These are phyloP conservation scores for Chloropsis hardwickii DNA, from an alignment of 2,113 vertebrate genomes.

Conservation along the genomic window DNA sequence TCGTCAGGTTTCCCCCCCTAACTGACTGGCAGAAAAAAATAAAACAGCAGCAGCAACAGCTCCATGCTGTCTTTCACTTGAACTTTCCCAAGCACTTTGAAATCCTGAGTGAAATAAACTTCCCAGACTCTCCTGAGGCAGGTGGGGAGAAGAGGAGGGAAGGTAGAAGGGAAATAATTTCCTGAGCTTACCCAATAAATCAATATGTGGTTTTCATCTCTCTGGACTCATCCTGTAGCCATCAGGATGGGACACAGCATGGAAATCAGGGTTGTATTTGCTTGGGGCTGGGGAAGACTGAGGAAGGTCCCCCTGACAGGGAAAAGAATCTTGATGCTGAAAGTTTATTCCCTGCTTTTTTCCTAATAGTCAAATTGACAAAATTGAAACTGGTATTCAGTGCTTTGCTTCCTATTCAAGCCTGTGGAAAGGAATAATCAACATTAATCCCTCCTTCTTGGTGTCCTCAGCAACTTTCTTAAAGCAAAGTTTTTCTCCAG, in stretches of 20 bases:
- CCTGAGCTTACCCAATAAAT: neutral
- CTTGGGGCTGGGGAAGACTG: accelerated
- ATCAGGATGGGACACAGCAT: neutral
- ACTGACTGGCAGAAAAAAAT: neutral
- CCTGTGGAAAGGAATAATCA: neutral
- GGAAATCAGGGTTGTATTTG: neutral
- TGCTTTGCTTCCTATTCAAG: neutral
- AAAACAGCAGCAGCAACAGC: neutral
- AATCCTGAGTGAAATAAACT: neutral
- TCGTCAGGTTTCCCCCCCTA: neutral
- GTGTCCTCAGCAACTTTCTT: neutral
- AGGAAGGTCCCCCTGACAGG: neutral
- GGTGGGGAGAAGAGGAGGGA: neutral
- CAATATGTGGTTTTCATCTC: accelerated
- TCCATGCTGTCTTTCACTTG: neutral
- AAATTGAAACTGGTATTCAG: neutral
- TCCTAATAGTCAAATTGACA: neutral
- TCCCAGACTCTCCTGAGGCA: neutral
- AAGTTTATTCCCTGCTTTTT: neutral
- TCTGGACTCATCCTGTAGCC: neutral
- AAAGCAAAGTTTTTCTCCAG: neutral
- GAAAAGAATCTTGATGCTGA: neutral
- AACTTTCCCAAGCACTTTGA: neutral
- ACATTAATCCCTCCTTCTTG: neutral
- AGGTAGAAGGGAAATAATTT: neutral